phyloP scores from a whole-genome alignment of 2,113 vertebrate species.

The Alaudala cheleensis region DNA sequence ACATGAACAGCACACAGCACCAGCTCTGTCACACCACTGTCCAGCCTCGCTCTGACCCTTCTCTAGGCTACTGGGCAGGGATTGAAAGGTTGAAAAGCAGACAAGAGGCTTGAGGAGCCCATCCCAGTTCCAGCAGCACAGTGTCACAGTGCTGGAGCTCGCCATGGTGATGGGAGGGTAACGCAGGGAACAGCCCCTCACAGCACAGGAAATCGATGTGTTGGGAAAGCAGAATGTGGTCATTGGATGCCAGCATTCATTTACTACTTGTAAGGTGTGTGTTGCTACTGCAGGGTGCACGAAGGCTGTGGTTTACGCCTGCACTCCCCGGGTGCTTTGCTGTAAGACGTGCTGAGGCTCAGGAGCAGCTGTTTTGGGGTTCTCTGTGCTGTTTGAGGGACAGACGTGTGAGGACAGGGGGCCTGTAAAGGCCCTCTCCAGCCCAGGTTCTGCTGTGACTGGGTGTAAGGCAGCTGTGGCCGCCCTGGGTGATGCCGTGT shows the following conservation, averaged over 20 bases:
- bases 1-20: neutral
- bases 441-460: neutral
- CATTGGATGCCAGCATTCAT: neutral
- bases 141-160: neutral
- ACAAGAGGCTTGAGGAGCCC: neutral
- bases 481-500: neutral
- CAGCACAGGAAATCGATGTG: neutral
- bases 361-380: neutral
- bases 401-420: neutral
- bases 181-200: neutral
- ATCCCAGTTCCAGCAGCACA: neutral
- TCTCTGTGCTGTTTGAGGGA: neutral
- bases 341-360: neutral
- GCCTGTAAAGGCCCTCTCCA: neutral
- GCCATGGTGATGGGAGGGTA: rapidly evolving
- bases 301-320: neutral
- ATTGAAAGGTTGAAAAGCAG: neutral
- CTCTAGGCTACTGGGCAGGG: neutral
- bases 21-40: neutral
- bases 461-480: neutral
- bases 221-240: neutral
- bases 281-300: neutral
- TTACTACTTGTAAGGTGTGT: neutral
- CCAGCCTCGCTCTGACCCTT: neutral
- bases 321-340: neutral